phyloP scores from a whole-genome alignment of 1,140 invertebrate species.

The Kradibia gibbosae region DNA sequence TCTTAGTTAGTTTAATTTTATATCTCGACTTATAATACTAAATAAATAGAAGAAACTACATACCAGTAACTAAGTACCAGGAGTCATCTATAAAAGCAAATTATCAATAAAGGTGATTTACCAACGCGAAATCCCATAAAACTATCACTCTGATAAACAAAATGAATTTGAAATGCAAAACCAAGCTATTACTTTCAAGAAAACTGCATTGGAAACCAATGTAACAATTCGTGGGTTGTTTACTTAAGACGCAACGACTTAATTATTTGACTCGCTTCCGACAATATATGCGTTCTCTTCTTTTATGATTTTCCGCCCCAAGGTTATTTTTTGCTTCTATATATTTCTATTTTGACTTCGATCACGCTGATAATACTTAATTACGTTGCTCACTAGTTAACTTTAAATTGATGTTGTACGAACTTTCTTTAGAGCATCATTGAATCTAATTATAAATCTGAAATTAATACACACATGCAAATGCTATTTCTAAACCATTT shows the following conservation, averaged over 20 bases:
- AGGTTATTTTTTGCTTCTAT: not conserved
- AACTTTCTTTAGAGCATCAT: not conserved
- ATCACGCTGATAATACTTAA: not conserved
- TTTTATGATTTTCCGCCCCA: conserved; percentile 44
- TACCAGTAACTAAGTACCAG: not conserved
- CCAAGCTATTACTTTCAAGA: not conserved
- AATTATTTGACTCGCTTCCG: conserved; percentile 44
- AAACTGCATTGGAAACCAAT: conserved; percentile 4
- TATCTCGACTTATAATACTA: not conserved
- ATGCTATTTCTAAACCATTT: not conserved
- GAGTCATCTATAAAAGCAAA: not conserved
- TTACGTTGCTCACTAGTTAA: conserved; percentile 11
- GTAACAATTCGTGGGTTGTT: not conserved
- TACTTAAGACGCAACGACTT: conserved; percentile 10
- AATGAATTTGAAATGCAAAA: not conserved
- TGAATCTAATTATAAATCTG: not conserved
- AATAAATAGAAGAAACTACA: not conserved
- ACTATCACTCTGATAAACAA: conserved; percentile 7
- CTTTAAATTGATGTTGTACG: not conserved
- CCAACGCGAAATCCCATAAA: not conserved
- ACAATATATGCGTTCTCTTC: conserved; percentile 13
- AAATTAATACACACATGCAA: not conserved
- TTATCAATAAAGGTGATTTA: not conserved
- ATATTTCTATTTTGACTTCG: not conserved
- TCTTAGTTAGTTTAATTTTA: not conserved